These are phyloP conservation scores for Chrysomallon squamiferum DNA, from an alignment of 1,140 invertebrate genomes.

Conservation along the genomic window DNA sequence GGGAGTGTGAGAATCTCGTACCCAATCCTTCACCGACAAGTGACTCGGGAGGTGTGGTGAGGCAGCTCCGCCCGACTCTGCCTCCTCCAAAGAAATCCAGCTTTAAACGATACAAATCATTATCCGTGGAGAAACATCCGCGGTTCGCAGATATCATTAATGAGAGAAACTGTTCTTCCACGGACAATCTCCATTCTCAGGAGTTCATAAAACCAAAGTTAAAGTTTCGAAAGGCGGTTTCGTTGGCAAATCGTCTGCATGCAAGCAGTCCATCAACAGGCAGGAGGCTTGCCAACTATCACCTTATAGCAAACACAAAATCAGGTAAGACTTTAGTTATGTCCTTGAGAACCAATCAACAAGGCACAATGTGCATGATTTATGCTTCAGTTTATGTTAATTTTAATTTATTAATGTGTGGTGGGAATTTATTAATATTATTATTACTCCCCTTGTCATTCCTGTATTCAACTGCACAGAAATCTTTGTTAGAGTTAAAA, in stretches of 20 bases:
- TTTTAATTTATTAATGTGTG: no score
- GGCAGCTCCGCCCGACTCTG: constrained; percentile 8
- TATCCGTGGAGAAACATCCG: constrained; percentile 50
- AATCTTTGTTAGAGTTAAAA: no score
- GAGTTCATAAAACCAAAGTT: constrained; percentile 55
- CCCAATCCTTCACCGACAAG: constrained; percentile 34
- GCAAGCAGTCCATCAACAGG: constrained; percentile 57
- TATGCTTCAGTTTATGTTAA: no score
- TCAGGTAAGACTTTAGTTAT: constrained; percentile 46
- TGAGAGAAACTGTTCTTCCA: constrained; percentile 52
- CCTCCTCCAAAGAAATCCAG: constrained; percentile 31
- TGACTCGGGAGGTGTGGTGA: not conserved
- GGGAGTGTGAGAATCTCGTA: constrained; percentile 43
- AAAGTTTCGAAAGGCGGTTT: constrained; percentile 59
- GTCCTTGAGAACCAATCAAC: no score
- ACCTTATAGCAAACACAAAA: constrained; percentile 55
- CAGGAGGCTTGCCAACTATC: constrained; percentile 57
- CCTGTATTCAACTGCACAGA: no score
- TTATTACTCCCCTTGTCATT: no score
- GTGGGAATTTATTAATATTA: no score
- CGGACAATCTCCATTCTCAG: constrained; percentile 66
- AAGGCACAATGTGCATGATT: no score
- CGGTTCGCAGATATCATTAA: constrained; percentile 47
- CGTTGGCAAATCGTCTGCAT: constrained; percentile 56
- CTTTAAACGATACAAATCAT: constrained; percentile 64